Evolutionary conservation across 2,797 vertebrate genomes (phyloP).

Genomic region (Girardinus metallicus): DNA sequence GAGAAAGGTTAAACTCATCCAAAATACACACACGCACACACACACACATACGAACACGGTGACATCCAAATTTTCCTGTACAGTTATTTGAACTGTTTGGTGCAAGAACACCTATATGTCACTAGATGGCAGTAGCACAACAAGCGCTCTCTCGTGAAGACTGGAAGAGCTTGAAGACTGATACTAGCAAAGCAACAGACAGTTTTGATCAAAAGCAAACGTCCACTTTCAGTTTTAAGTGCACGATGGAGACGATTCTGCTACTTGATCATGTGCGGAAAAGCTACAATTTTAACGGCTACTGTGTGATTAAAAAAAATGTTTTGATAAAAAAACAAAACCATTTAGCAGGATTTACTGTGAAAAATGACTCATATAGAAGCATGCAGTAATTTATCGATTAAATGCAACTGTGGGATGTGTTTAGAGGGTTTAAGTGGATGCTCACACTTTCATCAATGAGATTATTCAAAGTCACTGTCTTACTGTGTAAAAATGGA

Average conservation of each 20-base stretch:
- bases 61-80: too few relatives aligned
- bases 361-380: conserved; percentile 10
- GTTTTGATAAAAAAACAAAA: conserved; percentile 23
- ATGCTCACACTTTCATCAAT: conserved; percentile 11
- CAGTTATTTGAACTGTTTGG: not conserved
- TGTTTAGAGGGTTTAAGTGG: not conserved
- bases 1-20: too few relatives aligned
- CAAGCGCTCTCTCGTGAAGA: not conserved
- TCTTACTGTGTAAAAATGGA: not conserved
- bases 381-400: conserved; percentile 24
- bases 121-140: conserved; percentile 68
- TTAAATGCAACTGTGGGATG: conserved; percentile 12
- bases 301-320: conserved; percentile 26
- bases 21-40: too few relatives aligned
- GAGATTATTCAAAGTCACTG: not conserved
- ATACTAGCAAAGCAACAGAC: conserved; percentile 8
- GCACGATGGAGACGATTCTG: conserved; percentile 23
- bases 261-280: conserved; percentile 35
- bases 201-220: conserved; percentile 24
- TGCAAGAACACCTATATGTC: conserved; percentile 27
- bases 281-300: conserved; percentile 22
- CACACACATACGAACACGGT: too few relatives aligned
- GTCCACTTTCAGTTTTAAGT: conserved; percentile 18
- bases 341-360: conserved; percentile 21
- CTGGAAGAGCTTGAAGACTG: conserved; percentile 7